phyloP scores from a whole-genome alignment of 35 echinoderm and acorn worm species.

The Heliocidaris erythrogramma region DNA sequence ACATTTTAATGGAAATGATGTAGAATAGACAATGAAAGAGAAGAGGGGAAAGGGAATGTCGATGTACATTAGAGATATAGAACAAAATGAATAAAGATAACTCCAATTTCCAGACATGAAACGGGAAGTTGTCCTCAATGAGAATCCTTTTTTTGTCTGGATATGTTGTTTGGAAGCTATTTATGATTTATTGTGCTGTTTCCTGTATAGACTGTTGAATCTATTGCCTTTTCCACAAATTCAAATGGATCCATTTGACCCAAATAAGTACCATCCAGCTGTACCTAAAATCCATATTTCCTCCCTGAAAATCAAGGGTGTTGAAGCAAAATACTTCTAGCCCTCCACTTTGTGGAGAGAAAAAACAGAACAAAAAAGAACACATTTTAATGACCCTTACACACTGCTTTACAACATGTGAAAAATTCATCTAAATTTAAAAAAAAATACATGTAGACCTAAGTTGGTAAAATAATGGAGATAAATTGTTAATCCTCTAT shows the following conservation, averaged over 20 bases:
- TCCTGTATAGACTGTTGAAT: neutral
- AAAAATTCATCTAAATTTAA: no score
- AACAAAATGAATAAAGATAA: neutral
- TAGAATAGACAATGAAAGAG: neutral
- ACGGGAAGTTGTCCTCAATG: neutral
- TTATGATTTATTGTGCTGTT: conserved; percentile 13
- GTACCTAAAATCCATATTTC: no score
- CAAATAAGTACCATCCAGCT: neutral
- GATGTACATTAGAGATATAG: neutral
- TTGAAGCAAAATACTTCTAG: no score
- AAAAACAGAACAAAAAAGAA: no score
- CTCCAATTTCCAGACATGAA: neutral
- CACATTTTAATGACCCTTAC: no score
- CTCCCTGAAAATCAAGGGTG: no score
- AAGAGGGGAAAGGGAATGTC: neutral
- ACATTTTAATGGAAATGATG: neutral
- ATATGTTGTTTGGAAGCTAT: neutral
- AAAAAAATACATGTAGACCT: no score
- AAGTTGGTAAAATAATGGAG: no score
- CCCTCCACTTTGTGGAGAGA: no score
- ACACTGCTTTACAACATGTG: no score
- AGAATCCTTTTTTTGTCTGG: neutral
- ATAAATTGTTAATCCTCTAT: no score
- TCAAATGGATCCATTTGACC: neutral
- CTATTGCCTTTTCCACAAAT: neutral